Evolutionary conservation across 2,797 vertebrate genomes (phyloP).

Genomic region (Sciurus vulgaris): DNA sequence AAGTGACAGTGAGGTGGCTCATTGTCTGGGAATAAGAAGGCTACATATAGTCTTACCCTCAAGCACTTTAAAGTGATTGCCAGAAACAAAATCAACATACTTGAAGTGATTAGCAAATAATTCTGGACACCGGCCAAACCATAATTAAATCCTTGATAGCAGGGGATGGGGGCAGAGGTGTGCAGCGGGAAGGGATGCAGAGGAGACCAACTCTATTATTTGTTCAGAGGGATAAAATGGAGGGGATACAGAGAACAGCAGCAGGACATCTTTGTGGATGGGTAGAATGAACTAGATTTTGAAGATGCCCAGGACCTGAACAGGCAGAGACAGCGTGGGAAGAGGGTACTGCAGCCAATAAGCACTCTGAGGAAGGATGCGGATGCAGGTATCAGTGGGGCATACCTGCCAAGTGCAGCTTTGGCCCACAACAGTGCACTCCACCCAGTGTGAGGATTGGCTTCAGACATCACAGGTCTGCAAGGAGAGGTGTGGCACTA

Average conservation of each 20-base stretch:
- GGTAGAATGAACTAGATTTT: background rate
- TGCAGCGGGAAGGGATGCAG: background rate
- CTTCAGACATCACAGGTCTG: background rate
- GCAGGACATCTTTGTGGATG: background rate
- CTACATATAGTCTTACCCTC: background rate
- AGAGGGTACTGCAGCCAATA: background rate
- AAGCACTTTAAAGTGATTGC: background rate
- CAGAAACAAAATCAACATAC: background rate
- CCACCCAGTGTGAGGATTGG: background rate
- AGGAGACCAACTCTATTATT: background rate
- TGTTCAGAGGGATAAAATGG: background rate
- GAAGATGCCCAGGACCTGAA: background rate
- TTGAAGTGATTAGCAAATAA: constrained; percentile 25
- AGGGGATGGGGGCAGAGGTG: too few relatives aligned
- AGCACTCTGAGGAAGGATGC: background rate
- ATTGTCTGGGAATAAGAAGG: background rate
- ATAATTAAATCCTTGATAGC: background rate
- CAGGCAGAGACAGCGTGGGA: background rate
- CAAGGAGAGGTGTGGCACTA: background rate
- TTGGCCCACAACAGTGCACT: background rate
- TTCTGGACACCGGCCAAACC: background rate
- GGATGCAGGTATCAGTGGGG: background rate
- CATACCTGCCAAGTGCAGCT: background rate
- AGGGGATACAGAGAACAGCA: background rate
- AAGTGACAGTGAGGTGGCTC: background rate